These are phyloP conservation scores for Spongilla lacustris DNA, from an alignment of 37 sponge, comb jelly and placozoan genomes.

Conservation along the genomic window DNA sequence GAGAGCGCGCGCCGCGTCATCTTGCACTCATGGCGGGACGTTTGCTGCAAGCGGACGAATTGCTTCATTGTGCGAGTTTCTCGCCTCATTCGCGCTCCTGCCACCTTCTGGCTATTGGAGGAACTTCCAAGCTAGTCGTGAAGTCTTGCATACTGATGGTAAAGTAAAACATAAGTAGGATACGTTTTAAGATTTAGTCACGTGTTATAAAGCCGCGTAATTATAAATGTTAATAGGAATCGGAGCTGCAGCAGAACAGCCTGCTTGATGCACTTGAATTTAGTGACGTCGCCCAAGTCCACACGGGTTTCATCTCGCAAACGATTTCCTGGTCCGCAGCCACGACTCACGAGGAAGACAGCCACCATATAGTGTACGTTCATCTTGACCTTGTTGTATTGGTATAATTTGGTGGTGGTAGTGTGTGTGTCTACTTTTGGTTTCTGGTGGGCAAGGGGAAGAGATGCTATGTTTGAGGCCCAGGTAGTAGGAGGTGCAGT, in stretches of 20 bases:
- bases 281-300: not conserved
- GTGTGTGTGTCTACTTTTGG: constrained; percentile 2
- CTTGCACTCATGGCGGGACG: not conserved
- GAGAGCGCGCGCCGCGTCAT: not conserved
- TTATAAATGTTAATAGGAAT: not conserved
- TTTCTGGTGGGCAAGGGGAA: too few relatives aligned
- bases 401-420: too few relatives aligned
- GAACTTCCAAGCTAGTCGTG: constrained; percentile 19
- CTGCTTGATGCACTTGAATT: not conserved
- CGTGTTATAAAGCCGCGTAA: not conserved
- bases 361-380: not conserved
- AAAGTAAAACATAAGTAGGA: not conserved
- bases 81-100: constrained; percentile 17
- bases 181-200: not conserved
- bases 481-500: too few relatives aligned
- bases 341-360: constrained; percentile 14
- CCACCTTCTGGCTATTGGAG: constrained; percentile 29
- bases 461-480: too few relatives aligned
- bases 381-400: too few relatives aligned
- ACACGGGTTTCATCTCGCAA: not conserved
- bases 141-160: constrained; percentile 21
- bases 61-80: constrained; percentile 9
- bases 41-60: not conserved
- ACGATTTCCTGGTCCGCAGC: constrained; percentile 27
- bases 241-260: not conserved